phyloP scores from a whole-genome alignment of 1,140 invertebrate species.

The Hylaeus anthracinus region DNA sequence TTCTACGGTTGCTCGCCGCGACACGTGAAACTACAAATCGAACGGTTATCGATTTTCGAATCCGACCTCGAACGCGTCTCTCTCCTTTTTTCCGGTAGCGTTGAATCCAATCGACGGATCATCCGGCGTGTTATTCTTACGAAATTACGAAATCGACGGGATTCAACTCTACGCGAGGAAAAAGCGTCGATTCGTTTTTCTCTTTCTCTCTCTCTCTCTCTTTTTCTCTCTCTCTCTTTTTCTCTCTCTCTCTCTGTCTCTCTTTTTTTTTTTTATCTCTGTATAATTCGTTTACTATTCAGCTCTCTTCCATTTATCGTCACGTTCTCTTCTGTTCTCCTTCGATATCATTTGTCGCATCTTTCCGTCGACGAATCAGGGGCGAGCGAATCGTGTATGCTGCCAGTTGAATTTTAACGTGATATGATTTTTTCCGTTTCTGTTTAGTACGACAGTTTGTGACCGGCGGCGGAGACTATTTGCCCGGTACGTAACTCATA shows the following conservation, averaged over 20 bases:
- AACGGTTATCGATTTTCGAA: neutral
- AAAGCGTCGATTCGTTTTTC: neutral
- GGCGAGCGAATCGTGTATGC: conserved; percentile 68
- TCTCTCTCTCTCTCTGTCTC: neutral
- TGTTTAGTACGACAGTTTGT: conserved; percentile 88
- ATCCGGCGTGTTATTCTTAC: too few relatives aligned
- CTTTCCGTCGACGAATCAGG: conserved; percentile 66
- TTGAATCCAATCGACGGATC: neutral
- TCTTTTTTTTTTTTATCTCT: neutral
- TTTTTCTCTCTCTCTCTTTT: neutral
- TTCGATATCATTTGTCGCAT: neutral
- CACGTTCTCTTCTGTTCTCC: neutral
- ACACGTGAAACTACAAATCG: neutral
- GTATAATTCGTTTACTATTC: neutral
- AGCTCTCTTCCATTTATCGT: neutral
- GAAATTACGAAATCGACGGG: neutral
- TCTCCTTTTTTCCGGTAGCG: neutral
- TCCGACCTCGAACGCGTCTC: neutral
- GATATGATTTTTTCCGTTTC: conserved; percentile 83
- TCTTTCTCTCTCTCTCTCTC: too few relatives aligned
- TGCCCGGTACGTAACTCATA: conserved; percentile 85
- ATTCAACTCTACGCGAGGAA: neutral
- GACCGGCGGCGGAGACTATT: conserved; percentile 86
- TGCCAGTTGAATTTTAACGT: conserved; percentile 76
- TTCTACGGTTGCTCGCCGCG: neutral